A percentile compares a stretch with the other conserved stretches of the same genome.
phyloP scores from a whole-genome alignment of 2,113 vertebrate species.

The Prolemur simus region DNA sequence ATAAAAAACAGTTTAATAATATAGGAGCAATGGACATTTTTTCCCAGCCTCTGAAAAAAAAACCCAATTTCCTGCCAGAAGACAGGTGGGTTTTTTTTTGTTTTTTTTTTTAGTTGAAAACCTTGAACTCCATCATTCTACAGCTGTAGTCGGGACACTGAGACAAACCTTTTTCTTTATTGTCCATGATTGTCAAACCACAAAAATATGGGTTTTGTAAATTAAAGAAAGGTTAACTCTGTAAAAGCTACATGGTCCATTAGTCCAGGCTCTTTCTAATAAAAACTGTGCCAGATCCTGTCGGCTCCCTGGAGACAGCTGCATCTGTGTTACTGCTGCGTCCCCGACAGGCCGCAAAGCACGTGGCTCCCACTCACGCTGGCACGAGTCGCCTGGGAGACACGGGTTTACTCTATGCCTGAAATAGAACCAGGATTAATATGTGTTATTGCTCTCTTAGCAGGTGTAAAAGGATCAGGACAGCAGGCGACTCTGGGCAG shows the following conservation, averaged over 20 bases:
- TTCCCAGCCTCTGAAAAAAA: neutral
- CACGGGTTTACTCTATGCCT: neutral
- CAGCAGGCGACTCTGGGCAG: neutral
- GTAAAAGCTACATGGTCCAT: neutral
- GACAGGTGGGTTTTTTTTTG: neutral
- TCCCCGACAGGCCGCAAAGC: neutral
- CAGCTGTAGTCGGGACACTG: neutral
- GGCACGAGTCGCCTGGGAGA: neutral
- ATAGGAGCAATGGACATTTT: neutral
- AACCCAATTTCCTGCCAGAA: neutral
- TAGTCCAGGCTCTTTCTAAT: neutral
- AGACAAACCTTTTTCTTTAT: neutral
- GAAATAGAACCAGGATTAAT: neutral
- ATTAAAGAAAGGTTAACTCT: neutral
- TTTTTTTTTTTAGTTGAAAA: neutral
- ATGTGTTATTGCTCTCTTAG: neutral
- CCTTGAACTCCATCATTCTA: neutral
- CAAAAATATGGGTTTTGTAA: neutral
- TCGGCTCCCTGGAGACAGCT: neutral
- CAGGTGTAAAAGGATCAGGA: neutral
- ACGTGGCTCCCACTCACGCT: neutral
- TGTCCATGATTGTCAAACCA: neutral
- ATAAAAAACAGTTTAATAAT: neutral
- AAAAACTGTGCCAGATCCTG: neutral
- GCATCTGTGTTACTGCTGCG: accelerated